phyloP scores from a whole-genome alignment of 2,888 invertebrate genomes.

The Marronus borbonicus region DNA sequence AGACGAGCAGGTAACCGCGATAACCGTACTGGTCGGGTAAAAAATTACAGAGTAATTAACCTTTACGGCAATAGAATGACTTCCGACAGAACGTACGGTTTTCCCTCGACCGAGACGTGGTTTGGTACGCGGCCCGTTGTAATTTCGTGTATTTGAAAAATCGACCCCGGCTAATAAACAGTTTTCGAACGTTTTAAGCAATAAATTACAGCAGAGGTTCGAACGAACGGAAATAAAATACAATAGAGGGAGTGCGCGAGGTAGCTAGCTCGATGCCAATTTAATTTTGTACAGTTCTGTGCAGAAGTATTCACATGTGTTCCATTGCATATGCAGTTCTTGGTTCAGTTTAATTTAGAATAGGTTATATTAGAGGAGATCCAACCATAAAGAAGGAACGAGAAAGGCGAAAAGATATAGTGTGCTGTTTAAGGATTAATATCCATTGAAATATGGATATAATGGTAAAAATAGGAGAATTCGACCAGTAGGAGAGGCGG shows the following conservation, averaged over 20 bases:
- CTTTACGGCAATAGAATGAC: conserved; percentile 7
- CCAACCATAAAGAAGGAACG: too few relatives aligned
- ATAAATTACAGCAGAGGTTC: conserved; percentile 29
- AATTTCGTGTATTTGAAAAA: conserved; percentile 34
- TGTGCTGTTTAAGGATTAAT: too few relatives aligned
- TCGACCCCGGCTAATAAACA: conserved; percentile 37
- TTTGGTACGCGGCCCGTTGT: not conserved
- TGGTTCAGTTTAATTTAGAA: too few relatives aligned
- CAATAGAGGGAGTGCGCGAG: conserved; percentile 27
- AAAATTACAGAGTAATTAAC: conserved; percentile 42
- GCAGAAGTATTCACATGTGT: not conserved
- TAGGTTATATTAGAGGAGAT: too few relatives aligned
- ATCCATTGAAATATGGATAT: too few relatives aligned
- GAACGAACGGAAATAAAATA: conserved; percentile 33
- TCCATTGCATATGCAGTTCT: not conserved
- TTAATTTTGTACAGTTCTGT: not conserved
- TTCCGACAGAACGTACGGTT: conserved; percentile 29
- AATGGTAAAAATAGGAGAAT: too few relatives aligned
- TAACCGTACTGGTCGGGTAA: not conserved
- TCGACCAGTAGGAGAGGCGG: too few relatives aligned
- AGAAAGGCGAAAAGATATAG: not conserved
- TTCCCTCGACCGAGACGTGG: conserved; percentile 12
- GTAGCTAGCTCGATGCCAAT: conserved; percentile 4
- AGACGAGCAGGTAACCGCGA: too few relatives aligned
- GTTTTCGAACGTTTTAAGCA: conserved; percentile 41